Evolutionary conservation across 2,797 vertebrate genomes (phyloP).

Genomic region (Danio tinwini): DNA sequence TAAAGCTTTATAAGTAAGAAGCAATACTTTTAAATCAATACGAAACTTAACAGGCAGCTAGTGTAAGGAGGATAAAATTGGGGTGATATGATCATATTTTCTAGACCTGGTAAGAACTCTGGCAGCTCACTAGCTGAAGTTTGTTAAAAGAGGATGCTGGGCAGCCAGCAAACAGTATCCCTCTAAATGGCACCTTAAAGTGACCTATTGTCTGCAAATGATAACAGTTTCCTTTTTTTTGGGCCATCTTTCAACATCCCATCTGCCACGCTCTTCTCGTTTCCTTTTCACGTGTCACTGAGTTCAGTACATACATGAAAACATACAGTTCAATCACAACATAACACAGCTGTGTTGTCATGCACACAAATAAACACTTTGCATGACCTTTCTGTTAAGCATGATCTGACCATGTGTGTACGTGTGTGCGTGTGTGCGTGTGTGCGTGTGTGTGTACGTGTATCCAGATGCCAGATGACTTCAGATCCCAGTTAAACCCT

Average conservation of each 20-base stretch:
- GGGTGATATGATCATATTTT: too few relatives aligned
- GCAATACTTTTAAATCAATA: too few relatives aligned
- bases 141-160: too few relatives aligned
- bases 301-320: not conserved
- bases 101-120: too few relatives aligned
- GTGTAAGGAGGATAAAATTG: too few relatives aligned
- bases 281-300: not conserved
- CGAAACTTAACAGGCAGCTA: too few relatives aligned
- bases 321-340: not conserved
- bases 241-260: not conserved
- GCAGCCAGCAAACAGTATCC: too few relatives aligned
- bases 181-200: too few relatives aligned
- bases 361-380: not conserved
- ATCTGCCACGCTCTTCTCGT: not conserved
- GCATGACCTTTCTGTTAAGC: not conserved
- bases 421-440: not conserved
- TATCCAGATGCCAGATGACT: not conserved
- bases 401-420: not conserved
- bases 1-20: too few relatives aligned
- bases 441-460: not conserved
- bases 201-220: too few relatives aligned
- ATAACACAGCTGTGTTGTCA: slow-evolving; percentile 1
- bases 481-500: not conserved
- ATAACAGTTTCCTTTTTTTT: too few relatives aligned
- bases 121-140: too few relatives aligned